A percentile compares a stretch with the other conserved stretches of the same genome.
phyloP scores from a whole-genome alignment of 2,888 invertebrate genomes.

The Parochlus steinenii region DNA sequence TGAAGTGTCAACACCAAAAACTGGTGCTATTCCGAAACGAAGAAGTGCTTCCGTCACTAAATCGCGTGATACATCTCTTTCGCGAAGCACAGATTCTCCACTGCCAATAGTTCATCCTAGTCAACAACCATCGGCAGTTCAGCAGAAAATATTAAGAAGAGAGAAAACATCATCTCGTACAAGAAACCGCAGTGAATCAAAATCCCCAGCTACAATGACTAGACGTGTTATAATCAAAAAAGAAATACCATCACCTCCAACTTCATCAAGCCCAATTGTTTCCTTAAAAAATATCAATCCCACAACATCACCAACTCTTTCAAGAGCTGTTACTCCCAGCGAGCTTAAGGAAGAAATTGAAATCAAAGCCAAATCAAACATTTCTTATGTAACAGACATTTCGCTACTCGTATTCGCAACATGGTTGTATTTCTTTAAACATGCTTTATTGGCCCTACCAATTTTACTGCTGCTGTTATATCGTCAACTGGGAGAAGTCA shows the following conservation, averaged over 20 bases:
- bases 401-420: slow-evolving; percentile 58
- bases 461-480: slow-evolving; percentile 60
- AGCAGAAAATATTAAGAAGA: background rate
- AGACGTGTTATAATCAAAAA: slow-evolving; percentile 13
- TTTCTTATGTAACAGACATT: slow-evolving; percentile 58
- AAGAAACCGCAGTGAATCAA: slow-evolving; percentile 16
- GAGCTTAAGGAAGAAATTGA: slow-evolving; percentile 44
- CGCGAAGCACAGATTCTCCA: slow-evolving; percentile 13
- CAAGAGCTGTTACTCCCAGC: slow-evolving; percentile 21
- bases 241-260: background rate
- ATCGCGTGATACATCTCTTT: slow-evolving; percentile 23
- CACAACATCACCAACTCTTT: slow-evolving; percentile 5
- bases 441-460: slow-evolving; percentile 63
- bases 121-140: too few species aligned
- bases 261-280: background rate
- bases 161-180: slow-evolving; percentile 9
- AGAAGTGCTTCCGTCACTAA: slow-evolving; percentile 25
- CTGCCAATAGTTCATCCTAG: background rate
- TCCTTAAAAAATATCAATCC: slow-evolving; percentile 15
- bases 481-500: slow-evolving; percentile 52
- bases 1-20: slow-evolving; percentile 15
- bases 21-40: slow-evolving; percentile 21
- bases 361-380: slow-evolving; percentile 45
- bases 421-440: slow-evolving; percentile 67
- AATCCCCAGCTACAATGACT: slow-evolving; percentile 18